These are phyloP conservation scores for Cheilosia vulpina DNA, from an alignment of 2,888 invertebrate genomes.

Conservation along the genomic window DNA sequence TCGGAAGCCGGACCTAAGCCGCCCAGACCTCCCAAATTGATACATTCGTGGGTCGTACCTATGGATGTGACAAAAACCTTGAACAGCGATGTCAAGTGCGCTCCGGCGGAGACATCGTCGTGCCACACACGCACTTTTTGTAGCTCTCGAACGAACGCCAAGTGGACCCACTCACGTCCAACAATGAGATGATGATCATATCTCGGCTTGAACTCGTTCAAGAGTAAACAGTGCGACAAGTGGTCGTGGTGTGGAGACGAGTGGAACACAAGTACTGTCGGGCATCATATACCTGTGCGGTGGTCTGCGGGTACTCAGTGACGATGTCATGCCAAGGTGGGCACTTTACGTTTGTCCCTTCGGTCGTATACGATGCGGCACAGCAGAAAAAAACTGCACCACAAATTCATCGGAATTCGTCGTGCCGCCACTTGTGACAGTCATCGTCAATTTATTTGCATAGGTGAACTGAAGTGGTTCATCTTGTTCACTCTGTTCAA, in stretches of 20 bases:
- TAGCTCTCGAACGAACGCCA: conserved; percentile 29
- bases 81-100: conserved; percentile 58
- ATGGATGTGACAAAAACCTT: conserved; percentile 69
- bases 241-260: conserved; percentile 41
- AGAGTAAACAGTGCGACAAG: conserved; percentile 74
- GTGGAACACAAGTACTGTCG: conserved; percentile 17
- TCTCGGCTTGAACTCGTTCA: conserved; percentile 66
- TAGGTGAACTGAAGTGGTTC: conserved; percentile 65
- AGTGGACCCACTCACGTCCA: conserved; percentile 66
- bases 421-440: conserved; percentile 55
- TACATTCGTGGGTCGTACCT: conserved; percentile 22
- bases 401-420: conserved; percentile 65
- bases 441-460: conserved; percentile 69
- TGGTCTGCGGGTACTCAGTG: conserved; percentile 67
- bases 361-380: conserved; percentile 4
- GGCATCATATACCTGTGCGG: conserved; percentile 62
- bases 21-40: conserved; percentile 62
- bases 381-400: conserved; percentile 54
- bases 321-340: conserved; percentile 70
- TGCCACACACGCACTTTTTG: conserved; percentile 51
- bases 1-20: conserved; percentile 50
- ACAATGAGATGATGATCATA: conserved; percentile 74
- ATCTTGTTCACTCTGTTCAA: conserved; percentile 36
- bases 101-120: conserved; percentile 61
- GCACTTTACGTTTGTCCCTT: conserved; percentile 55